Percentiles rank a stretch among this genome's conserved stretches.
Conservation (phyloP, 2,797 vertebrate species). For the Allenopithecus nigroviridis region DNA sequence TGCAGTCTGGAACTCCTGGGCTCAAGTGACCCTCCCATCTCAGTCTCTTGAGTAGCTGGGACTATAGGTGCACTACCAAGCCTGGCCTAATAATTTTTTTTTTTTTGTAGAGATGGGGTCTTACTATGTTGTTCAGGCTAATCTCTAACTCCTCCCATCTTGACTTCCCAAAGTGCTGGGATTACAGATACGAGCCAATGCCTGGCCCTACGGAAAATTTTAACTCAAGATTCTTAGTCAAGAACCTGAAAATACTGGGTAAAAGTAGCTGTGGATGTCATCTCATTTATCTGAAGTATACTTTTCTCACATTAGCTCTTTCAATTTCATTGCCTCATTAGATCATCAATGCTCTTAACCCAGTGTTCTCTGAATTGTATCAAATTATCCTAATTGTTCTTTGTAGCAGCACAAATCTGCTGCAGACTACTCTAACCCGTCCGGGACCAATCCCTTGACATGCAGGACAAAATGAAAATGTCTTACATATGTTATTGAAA, state of each 20-base stretch:
- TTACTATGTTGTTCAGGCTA: background rate
- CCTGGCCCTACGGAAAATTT: background rate
- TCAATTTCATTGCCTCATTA: background rate
- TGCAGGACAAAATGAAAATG: background rate
- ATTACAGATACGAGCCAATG: background rate
- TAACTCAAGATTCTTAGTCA: background rate
- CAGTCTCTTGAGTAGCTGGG: background rate
- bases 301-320: background rate
- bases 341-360: background rate
- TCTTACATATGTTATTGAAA: background rate
- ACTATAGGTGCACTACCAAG: background rate
- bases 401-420: background rate
- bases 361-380: background rate
- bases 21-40: background rate
- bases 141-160: background rate
- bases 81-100: background rate
- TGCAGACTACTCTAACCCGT: background rate
- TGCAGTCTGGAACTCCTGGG: background rate
- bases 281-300: background rate
- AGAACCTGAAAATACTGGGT: background rate
- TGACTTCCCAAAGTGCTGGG: background rate
- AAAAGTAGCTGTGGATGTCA: background rate
- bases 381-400: background rate
- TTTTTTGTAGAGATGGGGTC: background rate
- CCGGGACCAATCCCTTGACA: background rate